Evolutionary conservation across 2,888 invertebrate genomes (phyloP).

Genomic region (Nomada hirtipes): DNA sequence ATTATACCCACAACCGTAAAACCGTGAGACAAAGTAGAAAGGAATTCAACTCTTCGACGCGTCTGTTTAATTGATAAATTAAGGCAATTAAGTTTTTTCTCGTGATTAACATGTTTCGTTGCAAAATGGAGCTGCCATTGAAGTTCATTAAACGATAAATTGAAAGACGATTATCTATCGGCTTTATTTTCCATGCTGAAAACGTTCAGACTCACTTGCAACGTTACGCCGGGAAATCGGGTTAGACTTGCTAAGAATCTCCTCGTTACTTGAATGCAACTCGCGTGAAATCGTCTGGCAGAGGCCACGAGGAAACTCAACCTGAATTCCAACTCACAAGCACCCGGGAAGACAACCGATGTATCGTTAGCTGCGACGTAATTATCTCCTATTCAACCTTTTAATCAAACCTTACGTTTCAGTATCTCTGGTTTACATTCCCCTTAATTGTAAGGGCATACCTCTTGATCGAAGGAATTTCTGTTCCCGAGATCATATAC

Average conservation of each 20-base stretch:
- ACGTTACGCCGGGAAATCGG: conserved; percentile 52
- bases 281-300: conserved; percentile 47
- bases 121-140: background rate
- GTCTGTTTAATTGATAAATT: conserved; percentile 24
- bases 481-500: background rate
- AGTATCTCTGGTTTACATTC: background rate
- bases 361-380: conserved; percentile 24
- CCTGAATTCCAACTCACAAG: conserved; percentile 45
- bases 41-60: conserved; percentile 12
- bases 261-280: conserved; percentile 38
- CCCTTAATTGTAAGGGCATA: background rate
- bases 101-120: conserved; percentile 18
- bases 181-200: conserved; percentile 14
- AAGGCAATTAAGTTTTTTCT: conserved; percentile 33
- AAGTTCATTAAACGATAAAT: background rate
- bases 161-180: conserved; percentile 19
- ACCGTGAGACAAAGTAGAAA: background rate
- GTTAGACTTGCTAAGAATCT: conserved; percentile 60
- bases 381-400: conserved; percentile 1
- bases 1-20: background rate
- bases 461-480: background rate
- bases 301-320: conserved; percentile 43
- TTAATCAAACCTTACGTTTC: background rate
- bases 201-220: background rate
- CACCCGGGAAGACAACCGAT: conserved; percentile 1